Conservation (phyloP, 2,888 invertebrate species). For the Apocheima hispidaria region DNA sequence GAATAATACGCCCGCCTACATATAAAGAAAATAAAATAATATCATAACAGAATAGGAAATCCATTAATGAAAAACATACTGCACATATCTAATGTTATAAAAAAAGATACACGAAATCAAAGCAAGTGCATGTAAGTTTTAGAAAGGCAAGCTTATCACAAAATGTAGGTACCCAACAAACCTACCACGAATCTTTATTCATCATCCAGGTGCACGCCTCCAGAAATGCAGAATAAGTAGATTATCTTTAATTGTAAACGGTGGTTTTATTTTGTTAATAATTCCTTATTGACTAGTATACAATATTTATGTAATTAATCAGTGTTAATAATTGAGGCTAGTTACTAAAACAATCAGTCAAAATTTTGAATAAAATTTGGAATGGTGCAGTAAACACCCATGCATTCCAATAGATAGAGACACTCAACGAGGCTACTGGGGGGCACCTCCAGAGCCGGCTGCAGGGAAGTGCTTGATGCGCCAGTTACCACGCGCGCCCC, state of each 20-base stretch:
- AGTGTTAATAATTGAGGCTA: constrained; percentile 45
- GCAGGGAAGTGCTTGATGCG: constrained; percentile 76
- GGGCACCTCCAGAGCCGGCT: constrained; percentile 53
- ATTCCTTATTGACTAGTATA: constrained; percentile 36
- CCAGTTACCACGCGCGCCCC: constrained; percentile 90
- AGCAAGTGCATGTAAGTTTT: constrained; percentile 36
- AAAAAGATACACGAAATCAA: constrained; percentile 10
- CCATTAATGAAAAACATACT: constrained; percentile 1
- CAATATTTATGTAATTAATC: constrained; percentile 18
- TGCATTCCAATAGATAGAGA: constrained; percentile 51
- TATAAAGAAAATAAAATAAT: neutral
- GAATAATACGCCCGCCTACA: neutral
- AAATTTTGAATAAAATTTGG: constrained; percentile 40
- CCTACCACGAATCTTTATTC: constrained; percentile 67
- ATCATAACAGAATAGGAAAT: neutral
- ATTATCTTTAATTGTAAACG: constrained; percentile 25
- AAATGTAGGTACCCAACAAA: constrained; percentile 86
- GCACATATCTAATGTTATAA: no score
- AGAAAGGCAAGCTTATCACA: constrained; percentile 54
- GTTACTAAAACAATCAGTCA: constrained; percentile 35
- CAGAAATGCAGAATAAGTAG: constrained; percentile 31
- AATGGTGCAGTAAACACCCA: constrained; percentile 66
- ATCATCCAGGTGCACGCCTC: constrained; percentile 53
- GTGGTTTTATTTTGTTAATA: constrained; percentile 46
- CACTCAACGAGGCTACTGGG: constrained; percentile 73